Evolutionary conservation across 2,888 invertebrate genomes (phyloP), one percentile per base, ranked within the genome.

Genomic region (Anarsia innoxiella): DNA sequence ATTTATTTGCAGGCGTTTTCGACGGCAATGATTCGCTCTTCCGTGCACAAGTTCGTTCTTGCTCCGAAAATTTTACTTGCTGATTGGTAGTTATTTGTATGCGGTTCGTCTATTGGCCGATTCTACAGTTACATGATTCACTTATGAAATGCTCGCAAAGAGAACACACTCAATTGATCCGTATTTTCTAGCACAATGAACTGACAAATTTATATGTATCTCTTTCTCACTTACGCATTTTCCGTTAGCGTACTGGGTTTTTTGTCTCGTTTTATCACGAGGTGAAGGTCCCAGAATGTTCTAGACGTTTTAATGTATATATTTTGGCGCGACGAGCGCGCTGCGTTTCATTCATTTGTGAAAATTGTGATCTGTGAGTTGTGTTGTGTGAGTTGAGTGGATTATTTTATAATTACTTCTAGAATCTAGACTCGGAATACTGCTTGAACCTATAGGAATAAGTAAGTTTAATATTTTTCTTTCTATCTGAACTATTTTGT

Each of bases 241-340:
- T 2, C 2, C 3, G 0, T 12, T 35, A 16, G n/a, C 4, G 15
- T 27, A 31, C 23, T 36, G 38, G 37, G 39, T 61, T 9, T 55
- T 79, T 59, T 66, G 41, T 75, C 78, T 68, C 73, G 42, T 51
- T 77, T 54, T 35, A 37, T 36, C 65, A 40, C 32, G 46, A 57
- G 59, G 62, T 73, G 82, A 84, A 84, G 83, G 80, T 85, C 88
- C 88, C 74, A 86, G 89, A 89, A 89, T 84, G 86, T 89, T 89
- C 89, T 87, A 86, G 89, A 89, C 85, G 80, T 86, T 87, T 86
- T 86, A 85, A 71, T 85, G 83, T 87, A 88, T 87, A 87, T 88
- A 88, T 86, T 88, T 87, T 87, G 84, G 78, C 75, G 80, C 79
- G 76, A 84, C 80, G 67, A 63, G 68, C 68, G 77, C 82, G 80